These are phyloP conservation scores for Rhinichthys klamathensis DNA, from an alignment of 2,113 vertebrate genomes.

Conservation along the genomic window DNA sequence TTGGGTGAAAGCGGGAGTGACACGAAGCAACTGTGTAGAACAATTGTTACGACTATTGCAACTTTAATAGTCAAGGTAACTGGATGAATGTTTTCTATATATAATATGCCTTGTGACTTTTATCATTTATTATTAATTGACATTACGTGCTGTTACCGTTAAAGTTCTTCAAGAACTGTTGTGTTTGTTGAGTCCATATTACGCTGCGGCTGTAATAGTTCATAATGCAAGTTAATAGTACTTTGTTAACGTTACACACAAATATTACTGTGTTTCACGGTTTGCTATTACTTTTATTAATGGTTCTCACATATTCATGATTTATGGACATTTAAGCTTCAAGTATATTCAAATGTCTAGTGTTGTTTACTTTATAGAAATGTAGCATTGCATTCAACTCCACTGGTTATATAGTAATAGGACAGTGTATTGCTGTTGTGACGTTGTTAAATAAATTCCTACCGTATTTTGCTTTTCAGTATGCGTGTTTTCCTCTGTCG, in stretches of 20 bases:
- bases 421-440: not conserved
- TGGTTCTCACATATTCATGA: not conserved
- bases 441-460: not conserved
- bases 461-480: not conserved
- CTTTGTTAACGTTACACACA: too few relatives aligned
- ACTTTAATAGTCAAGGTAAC: not conserved
- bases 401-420: not conserved
- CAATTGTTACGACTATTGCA: not conserved
- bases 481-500: not conserved
- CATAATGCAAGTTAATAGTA: not conserved
- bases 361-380: not conserved
- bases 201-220: not conserved
- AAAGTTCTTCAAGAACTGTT: not conserved
- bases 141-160: not conserved
- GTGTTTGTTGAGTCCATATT: not conserved
- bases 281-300: not conserved
- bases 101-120: too few relatives aligned
- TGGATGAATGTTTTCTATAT: not conserved
- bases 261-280: too few relatives aligned
- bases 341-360: not conserved
- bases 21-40: not conserved
- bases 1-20: conserved; percentile 30
- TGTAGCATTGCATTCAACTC: not conserved
- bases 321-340: not conserved
- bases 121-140: not conserved